phyloP scores from a whole-genome alignment of 1,140 invertebrate species.

The Acromyrmex charruanus region DNA sequence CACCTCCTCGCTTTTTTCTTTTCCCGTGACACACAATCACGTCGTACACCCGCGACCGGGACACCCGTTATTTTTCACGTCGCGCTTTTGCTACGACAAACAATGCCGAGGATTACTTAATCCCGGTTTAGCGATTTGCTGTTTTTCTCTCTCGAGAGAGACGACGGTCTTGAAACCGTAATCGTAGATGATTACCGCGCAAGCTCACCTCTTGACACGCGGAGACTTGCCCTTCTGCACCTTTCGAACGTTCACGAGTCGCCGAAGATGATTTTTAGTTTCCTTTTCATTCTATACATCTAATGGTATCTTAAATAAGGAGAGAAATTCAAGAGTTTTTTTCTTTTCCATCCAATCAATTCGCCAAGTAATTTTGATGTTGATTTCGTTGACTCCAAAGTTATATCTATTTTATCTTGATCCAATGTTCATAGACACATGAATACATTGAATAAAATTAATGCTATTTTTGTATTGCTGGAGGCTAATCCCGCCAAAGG shows the following conservation, averaged over 20 bases:
- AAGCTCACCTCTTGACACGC: not conserved
- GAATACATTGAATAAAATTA: not conserved
- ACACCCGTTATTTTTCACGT: constrained; percentile 28
- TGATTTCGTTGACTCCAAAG: not conserved
- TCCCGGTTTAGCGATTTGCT: constrained; percentile 4
- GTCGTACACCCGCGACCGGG: not conserved
- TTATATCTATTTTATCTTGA: no score
- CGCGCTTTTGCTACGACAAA: not conserved
- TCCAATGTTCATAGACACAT: no score
- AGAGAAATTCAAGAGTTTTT: not conserved
- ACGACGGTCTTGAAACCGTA: not conserved
- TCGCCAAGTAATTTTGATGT: not conserved
- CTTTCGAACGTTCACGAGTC: not conserved
- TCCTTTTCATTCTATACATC: not conserved
- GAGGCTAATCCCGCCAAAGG: not conserved
- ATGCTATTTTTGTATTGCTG: not conserved
- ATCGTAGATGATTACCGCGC: not conserved
- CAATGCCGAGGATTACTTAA: constrained; percentile 46
- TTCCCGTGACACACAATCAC: constrained; percentile 30
- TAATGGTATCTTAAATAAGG: not conserved
- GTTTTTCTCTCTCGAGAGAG: not conserved
- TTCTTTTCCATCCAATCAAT: not conserved
- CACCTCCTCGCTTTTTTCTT: not conserved
- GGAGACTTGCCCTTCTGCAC: not conserved
- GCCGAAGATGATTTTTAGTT: not conserved